Conservation (phyloP, 2,797 vertebrate genomes). For the Pristis pectinata region DNA sequence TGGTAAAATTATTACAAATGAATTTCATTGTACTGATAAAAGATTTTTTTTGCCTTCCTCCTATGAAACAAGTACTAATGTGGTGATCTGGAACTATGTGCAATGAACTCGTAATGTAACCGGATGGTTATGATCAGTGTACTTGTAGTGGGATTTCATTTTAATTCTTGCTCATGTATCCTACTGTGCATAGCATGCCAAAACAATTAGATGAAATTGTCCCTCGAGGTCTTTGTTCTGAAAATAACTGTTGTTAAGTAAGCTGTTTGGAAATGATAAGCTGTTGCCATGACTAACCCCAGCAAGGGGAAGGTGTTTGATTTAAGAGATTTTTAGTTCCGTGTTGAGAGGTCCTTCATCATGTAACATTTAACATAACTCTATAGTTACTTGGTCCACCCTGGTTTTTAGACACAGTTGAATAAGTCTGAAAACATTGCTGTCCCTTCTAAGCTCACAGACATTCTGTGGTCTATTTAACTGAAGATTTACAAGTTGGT, state of each 20-base stretch:
- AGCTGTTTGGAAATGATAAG: not conserved
- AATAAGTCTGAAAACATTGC: not conserved
- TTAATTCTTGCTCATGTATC: not conserved
- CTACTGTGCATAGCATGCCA: not conserved
- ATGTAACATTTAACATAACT: not conserved
- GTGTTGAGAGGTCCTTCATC: not conserved
- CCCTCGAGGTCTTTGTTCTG: not conserved
- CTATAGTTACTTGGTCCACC: not conserved
- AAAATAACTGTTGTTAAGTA: constrained; percentile 16
- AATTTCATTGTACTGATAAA: not conserved
- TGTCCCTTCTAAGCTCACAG: not conserved
- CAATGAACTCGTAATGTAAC: not conserved
- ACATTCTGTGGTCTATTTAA: not conserved
- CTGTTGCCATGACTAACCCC: not conserved
- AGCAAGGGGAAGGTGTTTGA: not conserved
- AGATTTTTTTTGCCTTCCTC: not conserved
- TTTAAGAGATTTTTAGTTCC: not conserved
- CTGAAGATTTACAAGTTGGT: not conserved
- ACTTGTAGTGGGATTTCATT: not conserved
- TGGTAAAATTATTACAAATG: not conserved
- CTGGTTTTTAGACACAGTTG: not conserved
- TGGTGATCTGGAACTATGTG: not conserved
- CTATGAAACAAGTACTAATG: not conserved
- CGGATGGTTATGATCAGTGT: not conserved
- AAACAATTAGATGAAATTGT: not conserved